A percentile compares a stretch with the other conserved stretches of the same genome.
phyloP scores from a whole-genome alignment of 2,113 vertebrate species.

The Hypomesus transpacificus region DNA sequence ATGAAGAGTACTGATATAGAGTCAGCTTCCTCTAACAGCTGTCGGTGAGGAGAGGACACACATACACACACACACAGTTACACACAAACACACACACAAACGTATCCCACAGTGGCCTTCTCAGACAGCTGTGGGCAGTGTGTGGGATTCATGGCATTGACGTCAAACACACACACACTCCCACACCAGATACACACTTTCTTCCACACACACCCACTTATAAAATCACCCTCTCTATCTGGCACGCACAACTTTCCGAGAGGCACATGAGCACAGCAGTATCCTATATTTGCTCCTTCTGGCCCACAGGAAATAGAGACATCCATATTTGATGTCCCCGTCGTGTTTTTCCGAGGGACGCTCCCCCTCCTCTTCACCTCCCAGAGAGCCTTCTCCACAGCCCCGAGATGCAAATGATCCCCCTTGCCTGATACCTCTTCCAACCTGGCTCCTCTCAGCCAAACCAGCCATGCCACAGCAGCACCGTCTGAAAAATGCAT shows the following conservation, averaged over 20 bases:
- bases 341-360: conserved; percentile 16
- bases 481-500: conserved; percentile 26
- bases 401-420: conserved; percentile 35
- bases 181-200: no score
- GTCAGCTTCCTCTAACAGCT: no score
- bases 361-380: not conserved
- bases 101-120: no score
- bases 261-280: conserved; percentile 16
- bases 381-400: not conserved
- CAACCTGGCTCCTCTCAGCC: not conserved
- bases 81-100: no score
- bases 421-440: conserved; percentile 17
- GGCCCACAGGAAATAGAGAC: conserved; percentile 48
- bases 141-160: no score
- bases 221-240: not conserved
- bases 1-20: no score
- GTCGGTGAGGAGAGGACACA: no score
- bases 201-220: not conserved
- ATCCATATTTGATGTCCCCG: conserved; percentile 62
- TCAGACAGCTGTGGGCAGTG: not conserved
- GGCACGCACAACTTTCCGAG: not conserved
- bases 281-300: conserved; percentile 24
- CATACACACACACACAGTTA: no score
- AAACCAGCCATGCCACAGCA: not conserved
- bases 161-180: no score